phyloP scores from a whole-genome alignment of 2,797 vertebrate species.

The Neosilurus mollespiculum region DNA sequence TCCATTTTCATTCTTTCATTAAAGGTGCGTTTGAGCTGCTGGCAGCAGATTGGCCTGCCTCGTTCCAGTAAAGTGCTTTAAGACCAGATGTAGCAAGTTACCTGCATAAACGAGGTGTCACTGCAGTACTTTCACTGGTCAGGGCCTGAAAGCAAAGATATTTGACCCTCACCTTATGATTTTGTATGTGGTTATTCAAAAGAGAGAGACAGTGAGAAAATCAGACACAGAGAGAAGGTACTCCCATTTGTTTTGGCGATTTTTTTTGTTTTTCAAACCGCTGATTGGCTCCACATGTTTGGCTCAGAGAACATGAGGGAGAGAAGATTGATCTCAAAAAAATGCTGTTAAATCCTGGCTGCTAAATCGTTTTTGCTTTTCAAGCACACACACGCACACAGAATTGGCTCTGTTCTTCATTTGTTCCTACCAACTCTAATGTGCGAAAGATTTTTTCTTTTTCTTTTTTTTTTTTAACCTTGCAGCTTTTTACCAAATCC shows the following conservation, averaged over 20 bases:
- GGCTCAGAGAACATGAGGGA: slow-evolving; percentile 57
- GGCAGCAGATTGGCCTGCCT: slow-evolving; percentile 28
- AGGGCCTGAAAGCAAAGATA: slow-evolving; percentile 1
- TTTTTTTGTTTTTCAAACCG: slow-evolving; percentile 31
- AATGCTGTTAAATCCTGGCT: slow-evolving; percentile 43
- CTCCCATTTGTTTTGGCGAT: slow-evolving; percentile 32
- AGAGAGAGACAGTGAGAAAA: slow-evolving; percentile 18
- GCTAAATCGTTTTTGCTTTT: slow-evolving; percentile 31
- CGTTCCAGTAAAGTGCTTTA: slow-evolving; percentile 5
- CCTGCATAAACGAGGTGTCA: slow-evolving; percentile 24
- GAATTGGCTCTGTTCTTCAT: slow-evolving; percentile 19
- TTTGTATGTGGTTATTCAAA: slow-evolving; percentile 24
- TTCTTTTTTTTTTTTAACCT: background rate
- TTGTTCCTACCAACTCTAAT: slow-evolving; percentile 21
- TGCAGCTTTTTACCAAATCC: slow-evolving; percentile 21
- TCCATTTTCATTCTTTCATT: slow-evolving; percentile 36
- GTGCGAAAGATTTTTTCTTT: slow-evolving; percentile 25
- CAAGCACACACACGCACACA: slow-evolving; percentile 29
- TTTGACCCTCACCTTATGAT: slow-evolving; percentile 37
- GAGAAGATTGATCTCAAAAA: slow-evolving; percentile 65
- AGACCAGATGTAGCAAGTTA: slow-evolving; percentile 27
- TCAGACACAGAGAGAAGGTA: slow-evolving; percentile 14
- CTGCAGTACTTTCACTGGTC: slow-evolving; percentile 13
- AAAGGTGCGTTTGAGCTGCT: slow-evolving; percentile 25
- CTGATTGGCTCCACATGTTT: slow-evolving; percentile 75